These are phyloP conservation scores for Heliconius congener DNA, from an alignment of 1,140 invertebrate species.

Conservation along the genomic window DNA sequence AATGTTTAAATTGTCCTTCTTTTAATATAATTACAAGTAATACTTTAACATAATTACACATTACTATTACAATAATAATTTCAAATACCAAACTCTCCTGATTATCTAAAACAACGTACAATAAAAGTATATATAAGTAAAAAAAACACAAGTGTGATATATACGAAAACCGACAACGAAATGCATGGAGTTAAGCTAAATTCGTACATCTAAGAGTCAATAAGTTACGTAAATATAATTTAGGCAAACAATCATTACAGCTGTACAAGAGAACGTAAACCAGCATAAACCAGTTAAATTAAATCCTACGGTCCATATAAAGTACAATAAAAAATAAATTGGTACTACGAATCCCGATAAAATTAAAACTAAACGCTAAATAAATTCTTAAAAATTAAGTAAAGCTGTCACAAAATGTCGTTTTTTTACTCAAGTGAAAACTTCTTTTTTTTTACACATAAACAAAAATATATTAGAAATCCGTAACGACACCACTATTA, in stretches of 20 bases:
- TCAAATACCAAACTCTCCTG: constrained; percentile 76
- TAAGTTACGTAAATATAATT: constrained; percentile 81
- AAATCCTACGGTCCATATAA: constrained; percentile 35
- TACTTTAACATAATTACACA: constrained; percentile 81
- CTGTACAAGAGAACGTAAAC: constrained; percentile 62
- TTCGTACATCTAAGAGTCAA: constrained; percentile 64
- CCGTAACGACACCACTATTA: background rate
- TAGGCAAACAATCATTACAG: constrained; percentile 67
- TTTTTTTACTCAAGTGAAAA: constrained; percentile 24
- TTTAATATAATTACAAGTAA: constrained; percentile 80
- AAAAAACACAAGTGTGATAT: constrained; percentile 66
- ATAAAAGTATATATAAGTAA: constrained; percentile 56
- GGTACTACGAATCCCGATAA: constrained; percentile 27
- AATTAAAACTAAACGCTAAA: constrained; percentile 35
- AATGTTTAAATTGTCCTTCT: constrained; percentile 75
- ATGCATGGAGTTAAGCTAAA: constrained; percentile 73
- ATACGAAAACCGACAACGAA: constrained; percentile 67
- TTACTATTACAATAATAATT: constrained; percentile 80
- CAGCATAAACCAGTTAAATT: constrained; percentile 47
- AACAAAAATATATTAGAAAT: constrained; percentile 17
- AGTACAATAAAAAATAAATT: constrained; percentile 34
- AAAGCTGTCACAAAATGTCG: constrained; percentile 66
- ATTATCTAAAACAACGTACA: constrained; percentile 72
- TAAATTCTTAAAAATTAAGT: constrained; percentile 64
- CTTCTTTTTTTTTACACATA: background rate